Base-by-base conservation (phyloP, 1,140 invertebrate genomes). In the Neodiprion pinetum region DNA sequence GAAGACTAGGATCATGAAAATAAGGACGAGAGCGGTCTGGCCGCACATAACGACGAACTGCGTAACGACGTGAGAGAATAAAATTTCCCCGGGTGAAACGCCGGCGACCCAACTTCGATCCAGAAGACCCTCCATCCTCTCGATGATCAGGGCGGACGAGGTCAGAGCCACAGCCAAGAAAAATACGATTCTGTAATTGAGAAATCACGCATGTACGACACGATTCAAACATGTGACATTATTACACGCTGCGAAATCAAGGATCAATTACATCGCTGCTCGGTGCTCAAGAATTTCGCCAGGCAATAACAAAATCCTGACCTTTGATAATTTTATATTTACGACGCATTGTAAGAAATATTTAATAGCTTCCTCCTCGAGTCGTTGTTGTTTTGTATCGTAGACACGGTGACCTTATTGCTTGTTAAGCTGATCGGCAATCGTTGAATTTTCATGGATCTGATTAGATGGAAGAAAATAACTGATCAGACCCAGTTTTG, bases 1-100 rank as follows among this genome's bases (percentile, higher is more conserved):
- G 80, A 97, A 97, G 0, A 97, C 95, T 0, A 96, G 88, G 78
- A 98, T 95, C 92, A 97, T 97, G 85, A 98, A 96, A 66, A 96
- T 91, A 1, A 98, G 90, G 67, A 98, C 94, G 8, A 98, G 88
- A 0, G 93, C 92, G 0, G 96, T 96, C 90, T 98, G 97, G 1
- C 96, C 95, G 71, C 95, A 93, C 95, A 98, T 97, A 10, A 98
- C 95, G 14, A 97, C 92, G 83, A 98, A 96, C 89, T 98, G 97
- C 0, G 96, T 97, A 7, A 96, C 91, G 12, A 98, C 94, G 83
- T 98, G 97, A 9, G 96, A 96, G 80, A 97, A 93, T 66, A 98
- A 92, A 77, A 98, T 95, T 90, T 98, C 96, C 2, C 93, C 92
- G 0, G 96, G 94, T 1, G 93, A 93, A 0, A 98, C 96, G 70